A percentile compares a stretch with the other conserved stretches of the same genome.
Conservation (phyloP, 2,888 invertebrate genomes). For the Drosophila melanosoma region DNA sequence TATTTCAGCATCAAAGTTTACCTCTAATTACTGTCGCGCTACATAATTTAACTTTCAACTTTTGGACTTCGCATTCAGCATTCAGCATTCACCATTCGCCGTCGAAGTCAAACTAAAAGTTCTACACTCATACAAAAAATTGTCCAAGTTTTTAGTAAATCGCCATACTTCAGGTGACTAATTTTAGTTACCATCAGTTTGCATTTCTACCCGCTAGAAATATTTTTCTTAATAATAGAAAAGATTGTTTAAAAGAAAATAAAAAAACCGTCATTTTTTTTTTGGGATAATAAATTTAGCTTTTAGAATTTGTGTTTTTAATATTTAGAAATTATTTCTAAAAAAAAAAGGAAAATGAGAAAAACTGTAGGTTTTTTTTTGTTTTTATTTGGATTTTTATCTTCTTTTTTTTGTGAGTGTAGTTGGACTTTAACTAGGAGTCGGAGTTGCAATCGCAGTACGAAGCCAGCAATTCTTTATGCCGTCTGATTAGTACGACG, state of each 20-base stretch:
- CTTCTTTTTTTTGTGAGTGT: not conserved
- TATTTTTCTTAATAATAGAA: not conserved
- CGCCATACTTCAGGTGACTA: not conserved
- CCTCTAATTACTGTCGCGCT: slow-evolving; percentile 77
- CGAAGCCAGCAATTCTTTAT: slow-evolving; percentile 34
- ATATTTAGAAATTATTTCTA: not conserved
- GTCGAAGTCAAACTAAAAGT: slow-evolving; percentile 5
- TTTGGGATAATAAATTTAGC: not conserved
- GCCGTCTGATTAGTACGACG: slow-evolving; percentile 67
- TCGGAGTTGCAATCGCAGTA: slow-evolving; percentile 17
- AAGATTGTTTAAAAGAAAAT: not conserved
- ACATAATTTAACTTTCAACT: slow-evolving; percentile 71
- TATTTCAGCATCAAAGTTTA: slow-evolving; percentile 72
- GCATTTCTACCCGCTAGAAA: not conserved
- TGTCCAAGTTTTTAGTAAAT: not conserved
- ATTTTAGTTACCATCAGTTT: not conserved
- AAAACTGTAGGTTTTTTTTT: not conserved
- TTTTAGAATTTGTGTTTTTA: not conserved
- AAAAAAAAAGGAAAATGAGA: no score
- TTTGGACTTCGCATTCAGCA: slow-evolving; percentile 41
- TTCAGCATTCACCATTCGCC: not conserved
- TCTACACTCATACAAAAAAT: not conserved
- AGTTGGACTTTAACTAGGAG: slow-evolving; percentile 23
- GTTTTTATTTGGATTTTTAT: not conserved
- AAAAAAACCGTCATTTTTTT: not conserved